Conservation (phyloP, 2,113 vertebrate species). For the Mirounga angustirostris region DNA sequence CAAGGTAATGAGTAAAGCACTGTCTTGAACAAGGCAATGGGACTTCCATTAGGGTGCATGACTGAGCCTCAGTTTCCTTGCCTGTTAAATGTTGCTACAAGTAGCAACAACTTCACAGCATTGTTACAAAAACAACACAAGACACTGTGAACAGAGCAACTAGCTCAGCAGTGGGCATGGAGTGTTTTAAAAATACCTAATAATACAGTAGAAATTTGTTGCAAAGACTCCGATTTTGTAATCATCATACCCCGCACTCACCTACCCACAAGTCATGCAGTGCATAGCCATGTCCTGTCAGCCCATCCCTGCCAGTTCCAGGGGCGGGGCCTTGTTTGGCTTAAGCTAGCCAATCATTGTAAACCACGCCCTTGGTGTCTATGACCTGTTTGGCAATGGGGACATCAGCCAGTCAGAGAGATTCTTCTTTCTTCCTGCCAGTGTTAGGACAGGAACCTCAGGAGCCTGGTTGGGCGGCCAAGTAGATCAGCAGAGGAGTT, state of each 20-base stretch:
- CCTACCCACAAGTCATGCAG: rapidly evolving
- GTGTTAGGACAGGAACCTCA: neutral
- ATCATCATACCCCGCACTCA: neutral
- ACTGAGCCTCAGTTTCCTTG: neutral
- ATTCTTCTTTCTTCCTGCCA: neutral
- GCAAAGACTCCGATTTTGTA: neutral
- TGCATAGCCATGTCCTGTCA: neutral
- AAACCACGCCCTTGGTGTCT: neutral
- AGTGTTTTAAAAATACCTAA: neutral
- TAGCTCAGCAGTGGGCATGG: neutral
- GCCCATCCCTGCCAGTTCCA: neutral
- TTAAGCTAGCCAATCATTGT: neutral
- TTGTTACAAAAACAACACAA: neutral
- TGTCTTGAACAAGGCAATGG: neutral
- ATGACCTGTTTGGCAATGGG: too few relatives aligned
- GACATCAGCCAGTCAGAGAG: neutral
- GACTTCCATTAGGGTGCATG: neutral
- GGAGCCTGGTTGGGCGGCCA: neutral
- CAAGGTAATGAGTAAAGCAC: neutral
- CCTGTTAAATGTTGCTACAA: neutral
- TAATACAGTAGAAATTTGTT: neutral
- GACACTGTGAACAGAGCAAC: neutral
- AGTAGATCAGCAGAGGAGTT: neutral
- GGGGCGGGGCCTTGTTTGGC: too few relatives aligned
- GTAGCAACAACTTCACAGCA: neutral